phyloP scores from a whole-genome alignment of 2,888 invertebrate species.

The Itoplectis maculator region DNA sequence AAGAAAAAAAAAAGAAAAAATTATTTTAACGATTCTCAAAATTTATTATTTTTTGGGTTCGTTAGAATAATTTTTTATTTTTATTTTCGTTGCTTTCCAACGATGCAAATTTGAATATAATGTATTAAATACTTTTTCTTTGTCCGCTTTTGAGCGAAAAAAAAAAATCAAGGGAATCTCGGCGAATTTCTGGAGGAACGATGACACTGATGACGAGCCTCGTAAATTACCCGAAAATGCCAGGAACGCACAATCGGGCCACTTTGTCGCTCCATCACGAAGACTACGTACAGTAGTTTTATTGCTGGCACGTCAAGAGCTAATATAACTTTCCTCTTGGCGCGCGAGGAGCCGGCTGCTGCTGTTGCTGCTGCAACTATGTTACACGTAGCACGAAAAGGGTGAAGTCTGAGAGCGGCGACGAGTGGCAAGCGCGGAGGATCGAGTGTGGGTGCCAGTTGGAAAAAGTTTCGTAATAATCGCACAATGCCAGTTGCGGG shows the following conservation, averaged over 20 bases:
- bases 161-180: too few species aligned
- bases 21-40: too few species aligned
- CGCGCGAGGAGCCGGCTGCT: conserved; percentile 3
- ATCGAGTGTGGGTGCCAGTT: conserved; percentile 17
- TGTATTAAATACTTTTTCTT: too few species aligned
- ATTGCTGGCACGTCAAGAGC: conserved; percentile 35
- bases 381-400: conserved; percentile 8
- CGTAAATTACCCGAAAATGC: background rate
- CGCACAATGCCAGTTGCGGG: conserved; percentile 70
- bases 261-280: conserved; percentile 13
- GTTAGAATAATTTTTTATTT: too few species aligned
- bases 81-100: too few species aligned
- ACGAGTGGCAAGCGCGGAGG: conserved; percentile 26
- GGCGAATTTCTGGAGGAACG: background rate
- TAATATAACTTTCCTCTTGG: conserved; percentile 67
- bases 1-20: too few species aligned
- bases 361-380: background rate
- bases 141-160: too few species aligned
- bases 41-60: too few species aligned
- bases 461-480: conserved; percentile 78
- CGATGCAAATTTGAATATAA: too few species aligned
- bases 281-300: conserved; percentile 15
- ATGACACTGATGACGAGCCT: background rate
- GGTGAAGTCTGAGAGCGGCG: background rate
- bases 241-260: background rate